Percentiles rank a stretch among this genome's conserved stretches.
These are phyloP conservation scores for Galaxias olidus DNA, from an alignment of 2,797 vertebrate species.

Conservation along the genomic window DNA sequence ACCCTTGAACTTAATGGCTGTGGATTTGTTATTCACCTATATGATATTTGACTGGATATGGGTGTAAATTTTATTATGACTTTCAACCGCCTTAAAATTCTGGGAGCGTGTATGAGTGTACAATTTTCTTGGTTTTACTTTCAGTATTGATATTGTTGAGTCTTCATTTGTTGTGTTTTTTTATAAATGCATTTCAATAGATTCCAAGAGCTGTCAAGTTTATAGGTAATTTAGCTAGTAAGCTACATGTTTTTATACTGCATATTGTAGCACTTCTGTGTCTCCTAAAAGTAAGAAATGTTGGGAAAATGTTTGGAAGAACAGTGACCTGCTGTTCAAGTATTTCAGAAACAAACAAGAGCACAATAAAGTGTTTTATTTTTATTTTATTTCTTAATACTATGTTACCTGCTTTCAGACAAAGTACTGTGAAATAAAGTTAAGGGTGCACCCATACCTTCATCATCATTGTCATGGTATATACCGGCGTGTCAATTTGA, in stretches of 20 bases:
- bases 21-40: slow-evolving; percentile 75
- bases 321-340: slow-evolving; percentile 68
- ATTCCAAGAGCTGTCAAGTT: slow-evolving; percentile 76
- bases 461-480: slow-evolving; percentile 61
- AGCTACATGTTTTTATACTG: slow-evolving; percentile 81
- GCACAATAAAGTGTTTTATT: slow-evolving; percentile 79
- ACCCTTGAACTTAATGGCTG: slow-evolving; percentile 75
- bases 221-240: slow-evolving; percentile 78
- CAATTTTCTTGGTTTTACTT: slow-evolving; percentile 48
- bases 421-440: slow-evolving; percentile 85
- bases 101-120: slow-evolving; percentile 76
- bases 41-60: slow-evolving; percentile 57
- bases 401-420: slow-evolving; percentile 84
- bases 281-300: slow-evolving; percentile 74
- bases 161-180: slow-evolving; percentile 74
- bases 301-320: slow-evolving; percentile 72
- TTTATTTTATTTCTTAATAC: slow-evolving; percentile 71
- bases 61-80: slow-evolving; percentile 67
- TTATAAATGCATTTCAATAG: slow-evolving; percentile 75
- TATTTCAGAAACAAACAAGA: slow-evolving; percentile 82
- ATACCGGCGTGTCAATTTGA: slow-evolving; percentile 3
- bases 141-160: slow-evolving; percentile 73
- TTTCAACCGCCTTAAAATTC: slow-evolving; percentile 85
- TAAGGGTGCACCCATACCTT: slow-evolving; percentile 75
- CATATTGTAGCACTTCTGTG: slow-evolving; percentile 85